Conservation (phyloP, 2,888 invertebrate species). For the Cerastis rubricosa region DNA sequence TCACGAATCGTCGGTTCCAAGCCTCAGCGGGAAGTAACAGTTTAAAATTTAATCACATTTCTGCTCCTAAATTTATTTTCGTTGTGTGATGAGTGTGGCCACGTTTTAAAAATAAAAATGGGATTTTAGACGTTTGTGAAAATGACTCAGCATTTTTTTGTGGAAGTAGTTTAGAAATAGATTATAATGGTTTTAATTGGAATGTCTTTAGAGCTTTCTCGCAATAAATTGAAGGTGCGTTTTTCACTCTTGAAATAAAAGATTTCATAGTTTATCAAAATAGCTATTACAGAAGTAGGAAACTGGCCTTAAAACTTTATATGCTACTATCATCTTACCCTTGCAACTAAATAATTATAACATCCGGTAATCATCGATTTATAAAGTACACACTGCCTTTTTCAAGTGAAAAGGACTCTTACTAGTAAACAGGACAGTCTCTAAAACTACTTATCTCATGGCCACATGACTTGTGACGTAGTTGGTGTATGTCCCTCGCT, state of each 20-base stretch:
- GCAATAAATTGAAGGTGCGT: not conserved
- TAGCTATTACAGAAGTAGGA: not conserved
- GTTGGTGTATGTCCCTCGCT: constrained; percentile 22
- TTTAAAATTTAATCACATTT: constrained; percentile 66
- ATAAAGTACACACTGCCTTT: not conserved
- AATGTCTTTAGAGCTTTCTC: not conserved
- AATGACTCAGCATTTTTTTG: not conserved
- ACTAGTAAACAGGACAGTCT: constrained; percentile 23
- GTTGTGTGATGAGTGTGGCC: constrained; percentile 47
- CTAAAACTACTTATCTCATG: not conserved
- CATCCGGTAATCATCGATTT: not conserved
- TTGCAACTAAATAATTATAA: not conserved
- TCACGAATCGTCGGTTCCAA: constrained; percentile 45
- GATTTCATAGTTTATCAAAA: not conserved
- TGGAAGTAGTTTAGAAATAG: not conserved
- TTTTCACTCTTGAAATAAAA: not conserved
- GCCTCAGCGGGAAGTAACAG: constrained; percentile 47
- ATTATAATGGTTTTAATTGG: not conserved
- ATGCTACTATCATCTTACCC: not conserved
- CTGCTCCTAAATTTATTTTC: constrained; percentile 56
- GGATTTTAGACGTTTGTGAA: constrained; percentile 2
- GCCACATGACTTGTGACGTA: constrained; percentile 32
- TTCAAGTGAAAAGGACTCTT: not conserved
- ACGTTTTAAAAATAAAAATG: constrained; percentile 33
- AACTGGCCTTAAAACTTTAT: not conserved